These are phyloP conservation scores for Piprites chloris DNA, from an alignment of 2,113 vertebrate species.

Conservation along the genomic window DNA sequence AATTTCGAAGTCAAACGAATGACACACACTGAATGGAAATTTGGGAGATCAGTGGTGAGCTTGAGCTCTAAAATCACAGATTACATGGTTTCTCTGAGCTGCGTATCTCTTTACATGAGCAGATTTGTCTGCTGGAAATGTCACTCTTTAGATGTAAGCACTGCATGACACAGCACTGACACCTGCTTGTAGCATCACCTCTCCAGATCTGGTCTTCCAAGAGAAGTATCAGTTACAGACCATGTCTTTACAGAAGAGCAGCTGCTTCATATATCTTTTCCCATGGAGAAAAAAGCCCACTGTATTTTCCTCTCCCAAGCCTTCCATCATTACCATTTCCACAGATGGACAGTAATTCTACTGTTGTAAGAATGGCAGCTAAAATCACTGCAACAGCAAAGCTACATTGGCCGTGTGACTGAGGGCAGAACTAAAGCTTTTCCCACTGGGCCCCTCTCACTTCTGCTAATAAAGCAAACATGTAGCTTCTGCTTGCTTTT, in stretches of 20 bases:
- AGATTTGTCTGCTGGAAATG: neutral
- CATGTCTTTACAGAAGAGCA: neutral
- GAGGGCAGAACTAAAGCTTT: neutral
- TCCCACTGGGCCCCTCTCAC: neutral
- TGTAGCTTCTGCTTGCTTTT: neutral
- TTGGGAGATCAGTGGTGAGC: neutral
- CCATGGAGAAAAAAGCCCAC: neutral
- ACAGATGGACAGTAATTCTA: neutral
- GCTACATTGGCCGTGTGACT: neutral
- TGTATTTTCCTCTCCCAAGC: neutral
- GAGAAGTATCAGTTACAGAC: neutral
- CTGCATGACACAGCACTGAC: neutral
- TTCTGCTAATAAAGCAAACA: neutral
- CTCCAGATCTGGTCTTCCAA: neutral
- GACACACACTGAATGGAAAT: neutral
- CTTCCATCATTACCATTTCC: neutral
- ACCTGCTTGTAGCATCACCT: neutral
- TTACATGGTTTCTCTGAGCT: neutral
- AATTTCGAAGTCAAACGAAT: neutral
- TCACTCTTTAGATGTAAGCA: neutral
- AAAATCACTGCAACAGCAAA: neutral
- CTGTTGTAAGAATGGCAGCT: neutral
- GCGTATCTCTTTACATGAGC: neutral
- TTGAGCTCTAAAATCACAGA: neutral
- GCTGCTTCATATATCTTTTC: neutral